Evolutionary conservation across 2,113 vertebrate species (phyloP).

Genomic region (Hipposideros armiger): DNA sequence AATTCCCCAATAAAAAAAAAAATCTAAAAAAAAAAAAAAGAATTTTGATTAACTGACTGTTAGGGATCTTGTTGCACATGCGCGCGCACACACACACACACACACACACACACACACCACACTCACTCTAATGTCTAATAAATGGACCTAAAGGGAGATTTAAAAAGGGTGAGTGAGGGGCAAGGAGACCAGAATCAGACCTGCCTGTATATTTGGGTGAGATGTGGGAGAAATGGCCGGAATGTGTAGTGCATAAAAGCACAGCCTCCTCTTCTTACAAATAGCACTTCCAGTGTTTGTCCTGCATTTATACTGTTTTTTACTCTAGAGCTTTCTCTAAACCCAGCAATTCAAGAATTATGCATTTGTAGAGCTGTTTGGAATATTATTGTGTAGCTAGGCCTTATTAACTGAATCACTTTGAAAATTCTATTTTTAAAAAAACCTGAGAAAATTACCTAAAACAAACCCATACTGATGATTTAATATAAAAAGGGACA

Average conservation of each 20-base stretch:
- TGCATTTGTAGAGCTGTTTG: background rate
- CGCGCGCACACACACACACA: no score
- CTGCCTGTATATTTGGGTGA: background rate
- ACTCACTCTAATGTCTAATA: no score
- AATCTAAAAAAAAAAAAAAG: no score
- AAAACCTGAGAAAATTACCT: background rate
- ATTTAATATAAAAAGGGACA: background rate
- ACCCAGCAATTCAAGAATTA: background rate
- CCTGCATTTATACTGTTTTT: background rate
- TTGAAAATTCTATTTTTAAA: slow-evolving; percentile 50
- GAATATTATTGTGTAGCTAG: background rate
- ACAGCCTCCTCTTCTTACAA: background rate
- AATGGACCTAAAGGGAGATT: background rate
- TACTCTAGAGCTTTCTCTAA: background rate
- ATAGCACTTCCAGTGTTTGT: background rate
- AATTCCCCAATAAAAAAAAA: no score
- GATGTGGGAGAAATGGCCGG: background rate
- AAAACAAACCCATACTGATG: slow-evolving; percentile 43
- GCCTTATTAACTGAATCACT: background rate
- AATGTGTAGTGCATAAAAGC: background rate
- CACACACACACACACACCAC: no score
- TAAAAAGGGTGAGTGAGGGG: background rate
- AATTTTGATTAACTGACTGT: no score
- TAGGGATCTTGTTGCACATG: no score
- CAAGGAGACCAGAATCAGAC: background rate